Evolutionary conservation across 1,140 invertebrate genomes (phyloP).

Genomic region (Scaptomyza hsui): DNA sequence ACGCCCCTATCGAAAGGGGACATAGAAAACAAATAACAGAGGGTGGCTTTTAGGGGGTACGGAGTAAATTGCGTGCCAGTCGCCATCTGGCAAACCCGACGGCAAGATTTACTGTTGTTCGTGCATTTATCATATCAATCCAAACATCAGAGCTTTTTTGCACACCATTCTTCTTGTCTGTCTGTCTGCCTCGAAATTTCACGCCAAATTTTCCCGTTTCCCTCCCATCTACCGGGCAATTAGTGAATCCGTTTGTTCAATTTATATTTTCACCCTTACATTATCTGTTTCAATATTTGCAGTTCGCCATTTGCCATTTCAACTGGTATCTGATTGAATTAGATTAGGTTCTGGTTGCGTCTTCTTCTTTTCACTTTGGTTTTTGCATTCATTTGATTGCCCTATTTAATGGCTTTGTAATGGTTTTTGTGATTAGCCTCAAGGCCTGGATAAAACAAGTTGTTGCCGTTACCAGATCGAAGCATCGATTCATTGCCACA

Average conservation of each 20-base stretch:
- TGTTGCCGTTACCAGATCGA: constrained; percentile 13
- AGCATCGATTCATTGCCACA: constrained; percentile 28
- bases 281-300: constrained; percentile 6
- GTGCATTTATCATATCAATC: constrained; percentile 54
- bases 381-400: constrained; percentile 69
- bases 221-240: constrained; percentile 51
- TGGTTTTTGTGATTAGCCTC: constrained; percentile 62
- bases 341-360: constrained; percentile 28
- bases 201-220: constrained; percentile 25
- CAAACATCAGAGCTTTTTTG: constrained; percentile 36
- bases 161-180: constrained; percentile 19
- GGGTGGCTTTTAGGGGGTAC: too few species aligned
- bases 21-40: neutral
- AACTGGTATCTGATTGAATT: constrained; percentile 57
- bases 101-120: constrained; percentile 23
- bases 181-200: constrained; percentile 1
- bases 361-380: neutral
- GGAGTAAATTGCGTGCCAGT: constrained; percentile 20
- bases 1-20: constrained; percentile 20
- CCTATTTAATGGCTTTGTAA: constrained; percentile 73
- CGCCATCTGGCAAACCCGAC: constrained; percentile 4
- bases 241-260: constrained; percentile 29
- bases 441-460: constrained; percentile 39
- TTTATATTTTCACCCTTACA: neutral
- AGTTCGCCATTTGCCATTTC: constrained; percentile 30